Percentiles rank a stretch among this genome's conserved stretches.
Conservation (phyloP, 2,888 invertebrate genomes). For the Dynastes maya region DNA sequence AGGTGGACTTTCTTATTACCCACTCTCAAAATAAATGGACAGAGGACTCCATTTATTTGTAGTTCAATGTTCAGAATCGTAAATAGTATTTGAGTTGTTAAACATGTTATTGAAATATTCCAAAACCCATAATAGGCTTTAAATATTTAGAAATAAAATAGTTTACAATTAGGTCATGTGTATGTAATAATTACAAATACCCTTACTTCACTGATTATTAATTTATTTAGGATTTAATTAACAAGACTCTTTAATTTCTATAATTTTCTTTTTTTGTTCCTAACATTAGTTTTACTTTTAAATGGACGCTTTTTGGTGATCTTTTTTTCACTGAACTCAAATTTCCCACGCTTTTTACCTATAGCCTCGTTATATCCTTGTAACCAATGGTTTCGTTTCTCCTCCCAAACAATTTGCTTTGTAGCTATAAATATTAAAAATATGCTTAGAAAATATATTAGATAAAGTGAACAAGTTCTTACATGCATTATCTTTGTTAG, state of each 20-base stretch:
- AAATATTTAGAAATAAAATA: too few relatives aligned
- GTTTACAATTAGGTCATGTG: too few relatives aligned
- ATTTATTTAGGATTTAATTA: not conserved
- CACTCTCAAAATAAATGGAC: too few relatives aligned
- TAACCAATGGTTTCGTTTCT: slow-evolving; percentile 78
- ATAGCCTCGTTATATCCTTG: slow-evolving; percentile 73
- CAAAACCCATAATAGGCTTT: too few relatives aligned
- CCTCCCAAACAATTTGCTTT: slow-evolving; percentile 89
- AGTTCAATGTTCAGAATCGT: too few relatives aligned
- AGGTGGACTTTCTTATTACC: too few relatives aligned
- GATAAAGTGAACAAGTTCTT: slow-evolving; percentile 57
- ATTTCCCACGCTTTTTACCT: slow-evolving; percentile 53
- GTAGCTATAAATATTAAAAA: slow-evolving; percentile 66
- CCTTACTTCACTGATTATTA: not conserved
- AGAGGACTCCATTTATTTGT: too few relatives aligned
- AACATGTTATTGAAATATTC: too few relatives aligned
- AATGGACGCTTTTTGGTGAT: slow-evolving; percentile 34
- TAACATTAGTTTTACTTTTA: slow-evolving; percentile 46
- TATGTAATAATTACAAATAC: too few relatives aligned
- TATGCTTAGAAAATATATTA: slow-evolving; percentile 50
- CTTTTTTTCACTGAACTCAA: slow-evolving; percentile 8
- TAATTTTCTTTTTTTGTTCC: slow-evolving; percentile 42
- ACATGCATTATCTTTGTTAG: slow-evolving; percentile 86
- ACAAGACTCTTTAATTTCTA: not conserved
- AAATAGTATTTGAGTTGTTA: too few relatives aligned